Base-by-base conservation (phyloP, 2,888 invertebrate genomes). In the Tachystola acroxantha region DNA sequence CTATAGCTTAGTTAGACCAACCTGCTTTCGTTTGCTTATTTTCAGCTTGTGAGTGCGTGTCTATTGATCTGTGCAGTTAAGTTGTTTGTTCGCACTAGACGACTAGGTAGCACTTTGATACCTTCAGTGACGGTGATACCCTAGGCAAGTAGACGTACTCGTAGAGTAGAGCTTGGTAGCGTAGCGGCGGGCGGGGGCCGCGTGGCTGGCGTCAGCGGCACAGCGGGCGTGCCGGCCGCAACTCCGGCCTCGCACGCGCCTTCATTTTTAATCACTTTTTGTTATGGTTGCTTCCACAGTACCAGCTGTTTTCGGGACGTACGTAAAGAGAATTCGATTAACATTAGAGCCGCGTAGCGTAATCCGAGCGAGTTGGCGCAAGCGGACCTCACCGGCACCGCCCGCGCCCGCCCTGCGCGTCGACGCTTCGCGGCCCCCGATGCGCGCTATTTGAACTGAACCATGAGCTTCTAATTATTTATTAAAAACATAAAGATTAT, bases 251-350 rank as follows among this genome's bases (percentile, higher is more conserved):
- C 55, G 53, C 62, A 60, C 64, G 62, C 57, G 64, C 58, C 61
- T 63, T 48, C 38, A 44, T 66, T 64, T n/a, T 72, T 78, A 77
- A 75, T 72, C 56, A 68, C 62, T 53, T 70, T 70, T 72, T 72
- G 52, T 77, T 75, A 67, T 81, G 76, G 72, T 88, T 81, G 81
- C 84, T 90, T 90, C 72, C 90, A 90, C 90, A 90, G 90, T 89
- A 89, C 78, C 90, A 90, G 88, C 89, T 90, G 85, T 89, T 90
- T 88, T 88, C 89, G 82, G 89, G 90, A 81, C 89, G 89, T 86
- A 85, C 88, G 67, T 90, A 90, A 88, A 78, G 57, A 61, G 64
- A 63, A 63, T 68, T 70, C 64, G 51, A 61, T 70, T 66, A 66
- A 58, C 64, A 51, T 74, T 71, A 73, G 57, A 67, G 60, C 63